Evolutionary conservation across 2,797 vertebrate genomes (phyloP), one percentile per base, ranked within the genome.

Genomic region (Hozukius guyotensis): DNA sequence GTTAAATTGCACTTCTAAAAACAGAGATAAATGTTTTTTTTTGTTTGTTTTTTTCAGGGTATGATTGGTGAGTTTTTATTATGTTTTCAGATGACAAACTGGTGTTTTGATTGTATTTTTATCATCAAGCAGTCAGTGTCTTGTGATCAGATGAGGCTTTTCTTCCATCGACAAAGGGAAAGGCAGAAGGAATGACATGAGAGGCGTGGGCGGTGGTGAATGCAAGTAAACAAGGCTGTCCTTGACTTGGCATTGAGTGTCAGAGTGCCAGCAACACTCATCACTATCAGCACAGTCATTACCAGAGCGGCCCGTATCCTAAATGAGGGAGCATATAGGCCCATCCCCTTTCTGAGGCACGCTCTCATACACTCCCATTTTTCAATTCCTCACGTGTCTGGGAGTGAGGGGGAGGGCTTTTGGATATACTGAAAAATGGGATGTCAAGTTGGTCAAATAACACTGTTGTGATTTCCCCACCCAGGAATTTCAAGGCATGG

Each of bases 211-310:
- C 27, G 46, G 25, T 42, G 32, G 22, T 12, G 38, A 71, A 65
- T 49, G 8, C 25, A 32, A 46, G 80, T 89, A 89, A 89, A 91
- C 83, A 92, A 81, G 56, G 12, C 49, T 77, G 88, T 62, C 88
- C 85, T 92, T 93, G 83, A 85, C 71, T 69, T 81, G 60, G 42
- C 63, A 66, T 83, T 77, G 34, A 31, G 49, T 82, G 64, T 57
- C 65, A 55, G 25, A 24, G 53, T 75, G 62, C 32, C 73, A 78
- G 38, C 64, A 67, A 63, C 82, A 81, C 61, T 90, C 77, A 75
- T 89, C 78, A 77, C 76, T 80, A 80, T 89, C 82, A 86, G 75
- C 87, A 82, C 22, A 61, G 68, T 68, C 60, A 12, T 84, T 71
- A 82, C 65, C 42, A 62, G 24, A 81, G 55, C 59, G n/a, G 56